Percentiles rank a stretch among this genome's conserved stretches.
Evolutionary conservation across 2,797 vertebrate genomes (phyloP).

Genomic region (Rhinichthys osculus): DNA sequence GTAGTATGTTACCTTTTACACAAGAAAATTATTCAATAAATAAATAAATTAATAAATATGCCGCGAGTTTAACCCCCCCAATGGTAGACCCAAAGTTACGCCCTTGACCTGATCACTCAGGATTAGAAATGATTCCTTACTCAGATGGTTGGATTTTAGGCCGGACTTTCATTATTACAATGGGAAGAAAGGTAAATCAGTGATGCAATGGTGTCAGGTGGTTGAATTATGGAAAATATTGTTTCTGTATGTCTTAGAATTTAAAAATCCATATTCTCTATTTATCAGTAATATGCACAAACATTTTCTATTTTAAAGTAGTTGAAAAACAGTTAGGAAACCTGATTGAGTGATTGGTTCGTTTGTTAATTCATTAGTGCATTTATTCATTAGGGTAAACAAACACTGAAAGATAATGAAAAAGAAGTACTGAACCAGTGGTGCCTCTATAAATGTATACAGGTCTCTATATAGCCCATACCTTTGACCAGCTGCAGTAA

Average conservation of each 20-base stretch:
- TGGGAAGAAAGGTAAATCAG: slow-evolving; percentile 2
- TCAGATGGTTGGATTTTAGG: slow-evolving; percentile 10
- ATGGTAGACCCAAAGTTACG: too few relatives aligned
- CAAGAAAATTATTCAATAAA: too few relatives aligned
- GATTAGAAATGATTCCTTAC: slow-evolving; percentile 5
- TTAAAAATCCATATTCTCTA: neutral
- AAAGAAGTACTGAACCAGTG: neutral
- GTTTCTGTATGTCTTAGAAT: neutral
- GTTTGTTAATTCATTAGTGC: too few relatives aligned
- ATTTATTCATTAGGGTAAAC: too few relatives aligned
- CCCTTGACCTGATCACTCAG: slow-evolving; percentile 5
- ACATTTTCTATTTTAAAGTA: neutral
- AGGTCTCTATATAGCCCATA: neutral
- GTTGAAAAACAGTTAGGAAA: neutral
- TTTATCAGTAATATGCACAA: neutral
- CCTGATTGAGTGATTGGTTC: neutral
- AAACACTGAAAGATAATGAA: neutral
- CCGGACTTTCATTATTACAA: neutral
- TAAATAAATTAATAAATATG: too few relatives aligned
- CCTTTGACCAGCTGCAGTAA: slow-evolving; percentile 7
- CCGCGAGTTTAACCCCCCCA: too few relatives aligned
- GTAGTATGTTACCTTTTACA: too few relatives aligned
- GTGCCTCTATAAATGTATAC: neutral
- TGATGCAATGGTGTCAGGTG: neutral
- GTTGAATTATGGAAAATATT: neutral